A percentile compares a stretch with the other conserved stretches of the same genome.
Evolutionary conservation across 2,113 vertebrate genomes (phyloP).

Genomic region (Ariopsis seemanni): DNA sequence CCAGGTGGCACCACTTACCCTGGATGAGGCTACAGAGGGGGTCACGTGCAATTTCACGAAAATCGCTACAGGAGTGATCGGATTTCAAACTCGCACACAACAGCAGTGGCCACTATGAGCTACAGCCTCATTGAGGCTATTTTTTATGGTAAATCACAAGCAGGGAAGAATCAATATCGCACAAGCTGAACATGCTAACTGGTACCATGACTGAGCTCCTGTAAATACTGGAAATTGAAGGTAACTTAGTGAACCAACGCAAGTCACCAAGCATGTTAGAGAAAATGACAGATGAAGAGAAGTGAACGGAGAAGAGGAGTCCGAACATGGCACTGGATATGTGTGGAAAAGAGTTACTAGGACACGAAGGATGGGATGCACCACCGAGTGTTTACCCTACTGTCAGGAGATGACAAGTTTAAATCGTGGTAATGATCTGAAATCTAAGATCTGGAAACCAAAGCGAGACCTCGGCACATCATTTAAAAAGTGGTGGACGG

Average conservation of each 20-base stretch:
- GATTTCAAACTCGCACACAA: no score
- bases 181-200: background rate
- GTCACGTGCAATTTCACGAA: no score
- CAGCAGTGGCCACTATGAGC: no score
- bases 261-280: background rate
- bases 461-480: background rate
- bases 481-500: background rate
- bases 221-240: background rate
- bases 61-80: no score
- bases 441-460: background rate
- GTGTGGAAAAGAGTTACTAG: slow-evolving; percentile 6
- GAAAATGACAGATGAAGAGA: slow-evolving; percentile 5
- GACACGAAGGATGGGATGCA: background rate
- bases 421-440: background rate
- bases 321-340: slow-evolving; percentile 2
- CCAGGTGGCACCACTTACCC: no score
- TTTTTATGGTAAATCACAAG: background rate
- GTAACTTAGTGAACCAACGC: background rate
- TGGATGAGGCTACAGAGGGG: no score
- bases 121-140: background rate
- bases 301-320: background rate
- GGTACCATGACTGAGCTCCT: background rate
- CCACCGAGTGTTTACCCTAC: background rate
- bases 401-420: background rate
- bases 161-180: background rate